Percentiles rank a stretch among this genome's conserved stretches.
phyloP scores from a whole-genome alignment of 2,797 vertebrate species.

The Sparus aurata region DNA sequence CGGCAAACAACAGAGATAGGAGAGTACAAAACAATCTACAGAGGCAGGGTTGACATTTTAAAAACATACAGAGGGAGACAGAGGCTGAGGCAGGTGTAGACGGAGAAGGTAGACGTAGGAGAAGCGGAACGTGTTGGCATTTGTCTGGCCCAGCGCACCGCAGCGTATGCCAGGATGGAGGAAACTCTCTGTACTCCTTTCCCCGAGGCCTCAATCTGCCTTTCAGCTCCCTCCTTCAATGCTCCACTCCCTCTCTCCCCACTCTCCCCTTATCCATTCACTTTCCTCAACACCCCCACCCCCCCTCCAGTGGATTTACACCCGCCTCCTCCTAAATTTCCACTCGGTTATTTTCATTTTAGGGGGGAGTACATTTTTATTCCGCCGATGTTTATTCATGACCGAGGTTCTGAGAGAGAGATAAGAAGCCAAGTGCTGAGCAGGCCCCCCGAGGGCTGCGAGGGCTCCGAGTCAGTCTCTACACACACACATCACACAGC shows the following conservation, averaged over 20 bases:
- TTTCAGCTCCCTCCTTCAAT: slow-evolving; percentile 47
- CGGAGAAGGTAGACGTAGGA: neutral
- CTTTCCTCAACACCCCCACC: slow-evolving; percentile 33
- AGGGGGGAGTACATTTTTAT: slow-evolving; percentile 55
- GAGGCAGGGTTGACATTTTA: slow-evolving; percentile 39
- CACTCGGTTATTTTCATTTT: slow-evolving; percentile 72
- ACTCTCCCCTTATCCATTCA: slow-evolving; percentile 54
- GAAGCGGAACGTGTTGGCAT: slow-evolving; percentile 33
- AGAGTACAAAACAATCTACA: slow-evolving; percentile 44
- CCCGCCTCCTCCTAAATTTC: slow-evolving; percentile 64
- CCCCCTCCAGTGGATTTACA: slow-evolving; percentile 49
- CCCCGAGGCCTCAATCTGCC: slow-evolving; percentile 59
- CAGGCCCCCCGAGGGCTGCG: slow-evolving; percentile 59
- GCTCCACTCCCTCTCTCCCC: slow-evolving; percentile 12
- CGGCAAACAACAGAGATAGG: neutral
- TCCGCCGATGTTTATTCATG: slow-evolving; percentile 77
- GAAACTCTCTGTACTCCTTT: slow-evolving; percentile 44
- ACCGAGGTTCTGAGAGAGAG: slow-evolving; percentile 69
- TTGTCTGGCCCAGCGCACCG: slow-evolving; percentile 45
- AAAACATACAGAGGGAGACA: slow-evolving; percentile 28
- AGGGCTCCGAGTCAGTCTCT: slow-evolving; percentile 59
- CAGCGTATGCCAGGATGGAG: slow-evolving; percentile 53
- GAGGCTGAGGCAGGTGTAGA: slow-evolving; percentile 25
- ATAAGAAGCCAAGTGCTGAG: slow-evolving; percentile 79
- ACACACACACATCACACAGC: slow-evolving; percentile 30